Conservation (phyloP, 2,797 vertebrate genomes). For the Cyclura pinguis region DNA sequence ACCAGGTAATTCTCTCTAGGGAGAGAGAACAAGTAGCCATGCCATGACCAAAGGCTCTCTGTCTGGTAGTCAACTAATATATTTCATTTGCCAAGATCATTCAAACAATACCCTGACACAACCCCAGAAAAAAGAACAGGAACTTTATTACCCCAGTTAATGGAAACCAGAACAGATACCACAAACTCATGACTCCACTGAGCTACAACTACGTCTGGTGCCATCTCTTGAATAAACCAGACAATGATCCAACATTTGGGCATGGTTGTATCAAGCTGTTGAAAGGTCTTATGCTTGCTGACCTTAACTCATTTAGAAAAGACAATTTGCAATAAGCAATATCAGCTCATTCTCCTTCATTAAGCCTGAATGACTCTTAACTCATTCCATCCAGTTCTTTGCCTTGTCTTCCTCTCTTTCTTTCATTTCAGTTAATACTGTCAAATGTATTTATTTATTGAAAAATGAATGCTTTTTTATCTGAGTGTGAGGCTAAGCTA, state of each 20-base stretch:
- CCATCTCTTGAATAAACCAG: neutral
- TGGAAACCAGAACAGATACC: no score
- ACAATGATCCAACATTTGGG: neutral
- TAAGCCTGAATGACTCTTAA: neutral
- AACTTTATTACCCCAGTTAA: no score
- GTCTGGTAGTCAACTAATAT: no score
- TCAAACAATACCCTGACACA: no score
- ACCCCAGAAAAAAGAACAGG: no score
- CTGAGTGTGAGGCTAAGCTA: neutral
- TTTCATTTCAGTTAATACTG: neutral
- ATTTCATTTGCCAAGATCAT: no score
- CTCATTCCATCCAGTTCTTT: neutral
- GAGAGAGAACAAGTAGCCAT: no score
- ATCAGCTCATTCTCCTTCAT: neutral
- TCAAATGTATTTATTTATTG: neutral
- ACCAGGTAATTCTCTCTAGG: no score
- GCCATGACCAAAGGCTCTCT: no score
- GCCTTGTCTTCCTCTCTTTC: fast-evolving
- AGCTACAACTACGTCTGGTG: neutral
- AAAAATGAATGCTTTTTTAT: no score
- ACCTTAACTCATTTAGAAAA: neutral
- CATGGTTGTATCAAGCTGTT: neutral
- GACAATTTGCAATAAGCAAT: neutral
- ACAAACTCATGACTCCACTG: neutral
- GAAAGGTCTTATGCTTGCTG: neutral